Base-by-base conservation (phyloP, 2,113 vertebrate species). In the Dasypus novemcinctus region DNA sequence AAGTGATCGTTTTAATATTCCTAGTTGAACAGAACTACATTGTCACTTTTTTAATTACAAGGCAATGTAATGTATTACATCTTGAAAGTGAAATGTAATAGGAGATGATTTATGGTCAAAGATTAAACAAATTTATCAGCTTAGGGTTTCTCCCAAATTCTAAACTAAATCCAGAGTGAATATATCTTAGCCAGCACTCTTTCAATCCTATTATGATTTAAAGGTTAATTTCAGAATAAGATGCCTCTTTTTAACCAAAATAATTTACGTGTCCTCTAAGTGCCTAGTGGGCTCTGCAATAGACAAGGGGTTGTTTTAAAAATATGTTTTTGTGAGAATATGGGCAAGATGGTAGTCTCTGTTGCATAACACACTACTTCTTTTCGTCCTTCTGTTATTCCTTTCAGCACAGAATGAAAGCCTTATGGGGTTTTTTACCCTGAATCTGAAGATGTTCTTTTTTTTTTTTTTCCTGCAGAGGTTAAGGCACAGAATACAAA, bases 51-150 rank as follows among this genome's bases (percentile, higher is more conserved):
- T 52, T 74, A 97, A 82, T 83, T 95, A 94, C 57, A 38, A 87
- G 95, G 84, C 46, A 93, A 49, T 46, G 79, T 91, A 89, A 54
- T 94, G 25, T 54, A 96, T 96, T 96, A 91, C 14, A 21, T 87
- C 94, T 61, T 94, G n/a, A 18, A 93, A 96, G n/a, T 95, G 41
- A 87, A 97, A 97, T 94, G 43, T 76, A 94, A 96, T 29, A 96
- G 41, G 74, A 59, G 43, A 94, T 90, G 95, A 96, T 72, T 29
- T 63, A 90, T 97, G 87, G 68, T 84, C 80, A 94, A 97, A 97
- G 82, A 91, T 63, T 95, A 93, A 75, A 11, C 25, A 91, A 66
- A 78, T 97, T 81, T 90, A 61, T 91, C 49, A 96, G 93, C 74
- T 95, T 54, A 96, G 64, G 90, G 11, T 92, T 92, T 94, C 92